These are phyloP conservation scores for Crypturellus tataupa DNA, from an alignment of 2,797 vertebrate species.

Conservation along the genomic window DNA sequence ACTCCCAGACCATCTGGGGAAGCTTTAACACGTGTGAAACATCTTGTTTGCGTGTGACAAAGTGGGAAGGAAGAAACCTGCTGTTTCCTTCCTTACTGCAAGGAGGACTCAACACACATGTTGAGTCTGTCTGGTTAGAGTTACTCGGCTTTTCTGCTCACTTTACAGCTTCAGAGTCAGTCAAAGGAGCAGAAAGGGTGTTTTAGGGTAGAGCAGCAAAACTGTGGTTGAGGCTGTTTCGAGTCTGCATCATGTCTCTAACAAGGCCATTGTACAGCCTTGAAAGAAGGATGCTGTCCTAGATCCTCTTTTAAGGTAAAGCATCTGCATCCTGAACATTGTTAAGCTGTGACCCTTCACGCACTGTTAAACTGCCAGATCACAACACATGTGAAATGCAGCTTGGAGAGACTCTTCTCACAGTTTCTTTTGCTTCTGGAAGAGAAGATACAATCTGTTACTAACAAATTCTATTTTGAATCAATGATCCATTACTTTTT, in stretches of 20 bases:
- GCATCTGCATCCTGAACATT: neutral
- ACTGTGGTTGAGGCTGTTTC: neutral
- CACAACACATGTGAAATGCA: accelerated
- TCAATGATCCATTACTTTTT: neutral
- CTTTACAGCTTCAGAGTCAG: neutral
- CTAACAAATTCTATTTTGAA: neutral
- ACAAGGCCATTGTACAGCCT: neutral
- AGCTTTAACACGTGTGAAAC: neutral
- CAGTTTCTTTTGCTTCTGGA: neutral
- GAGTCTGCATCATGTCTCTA: neutral
- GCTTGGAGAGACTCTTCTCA: neutral
- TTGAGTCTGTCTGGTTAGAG: neutral
- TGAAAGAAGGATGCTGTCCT: neutral
- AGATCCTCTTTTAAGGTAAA: neutral
- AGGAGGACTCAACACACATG: neutral
- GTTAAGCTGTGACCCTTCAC: neutral
- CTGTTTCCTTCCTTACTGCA: neutral
- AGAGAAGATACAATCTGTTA: neutral
- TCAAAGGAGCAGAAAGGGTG: neutral
- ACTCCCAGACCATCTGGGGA: neutral
- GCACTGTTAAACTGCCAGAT: neutral
- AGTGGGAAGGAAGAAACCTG: neutral
- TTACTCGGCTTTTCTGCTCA: neutral
- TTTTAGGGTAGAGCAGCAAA: neutral
- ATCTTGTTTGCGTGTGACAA: neutral